phyloP scores from a whole-genome alignment of 2,113 vertebrate species.

The Nesogale talazaci region DNA sequence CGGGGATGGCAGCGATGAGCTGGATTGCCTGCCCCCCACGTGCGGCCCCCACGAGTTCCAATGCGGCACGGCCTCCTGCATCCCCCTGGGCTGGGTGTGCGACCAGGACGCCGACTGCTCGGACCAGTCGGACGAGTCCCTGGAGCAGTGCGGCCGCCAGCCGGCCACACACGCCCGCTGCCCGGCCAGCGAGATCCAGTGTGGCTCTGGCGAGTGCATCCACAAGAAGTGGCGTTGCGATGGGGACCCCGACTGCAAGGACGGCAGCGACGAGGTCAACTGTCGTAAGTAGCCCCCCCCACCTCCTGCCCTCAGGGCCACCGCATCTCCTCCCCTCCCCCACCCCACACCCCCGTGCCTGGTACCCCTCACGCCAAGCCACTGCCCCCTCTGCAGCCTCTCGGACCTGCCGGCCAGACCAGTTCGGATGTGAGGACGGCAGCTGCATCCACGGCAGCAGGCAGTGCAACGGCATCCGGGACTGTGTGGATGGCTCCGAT shows the following conservation, averaged over 20 bases:
- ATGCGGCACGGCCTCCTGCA: constrained; percentile 93
- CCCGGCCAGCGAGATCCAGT: constrained; percentile 92
- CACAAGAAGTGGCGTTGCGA: constrained; percentile 99
- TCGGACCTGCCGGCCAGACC: constrained; percentile 93
- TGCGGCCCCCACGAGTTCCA: constrained; percentile 94
- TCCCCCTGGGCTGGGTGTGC: constrained; percentile 95
- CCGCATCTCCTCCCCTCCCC: not conserved
- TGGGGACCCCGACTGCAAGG: constrained; percentile 96
- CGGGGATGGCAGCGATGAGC: constrained; percentile 93
- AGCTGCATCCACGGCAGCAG: constrained; percentile 93
- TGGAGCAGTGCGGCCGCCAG: constrained; percentile 92
- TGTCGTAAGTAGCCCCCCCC: constrained; percentile 91
- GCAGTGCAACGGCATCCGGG: constrained; percentile 94
- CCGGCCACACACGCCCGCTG: constrained; percentile 91
- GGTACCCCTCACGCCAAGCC: not conserved
- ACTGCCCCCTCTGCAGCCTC: constrained; percentile 87
- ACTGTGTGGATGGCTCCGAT: constrained; percentile 95
- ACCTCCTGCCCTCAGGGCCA: too few relatives aligned
- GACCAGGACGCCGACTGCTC: constrained; percentile 96
- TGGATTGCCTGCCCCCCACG: constrained; percentile 91
- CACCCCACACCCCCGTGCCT: too few relatives aligned
- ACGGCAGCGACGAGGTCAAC: constrained; percentile 96
- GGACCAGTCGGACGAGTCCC: constrained; percentile 95
- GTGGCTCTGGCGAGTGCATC: constrained; percentile 95
- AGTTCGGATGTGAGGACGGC: constrained; percentile 96